Conservation (phyloP, 2,113 vertebrate species). For the Cygnus buccinator region DNA sequence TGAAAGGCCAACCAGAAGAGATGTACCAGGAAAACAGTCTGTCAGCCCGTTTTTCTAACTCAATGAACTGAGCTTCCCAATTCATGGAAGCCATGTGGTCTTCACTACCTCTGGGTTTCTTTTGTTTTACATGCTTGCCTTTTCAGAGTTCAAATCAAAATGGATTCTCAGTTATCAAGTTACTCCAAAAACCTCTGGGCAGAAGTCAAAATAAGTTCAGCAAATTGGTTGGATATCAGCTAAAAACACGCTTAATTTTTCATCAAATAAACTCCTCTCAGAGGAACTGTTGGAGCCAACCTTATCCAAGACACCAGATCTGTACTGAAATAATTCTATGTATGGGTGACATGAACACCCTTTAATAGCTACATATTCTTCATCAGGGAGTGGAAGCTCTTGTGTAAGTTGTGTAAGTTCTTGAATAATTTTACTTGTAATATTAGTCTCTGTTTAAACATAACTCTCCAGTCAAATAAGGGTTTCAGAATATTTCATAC, state of each 20-base stretch:
- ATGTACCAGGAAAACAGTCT: not conserved
- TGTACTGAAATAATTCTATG: not conserved
- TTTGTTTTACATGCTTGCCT: not conserved
- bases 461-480: not conserved
- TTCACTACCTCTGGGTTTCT: not conserved
- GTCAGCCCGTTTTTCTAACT: not conserved
- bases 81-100: not conserved
- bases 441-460: conserved; percentile 24
- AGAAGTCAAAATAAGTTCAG: conserved; percentile 35
- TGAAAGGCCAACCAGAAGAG: not conserved
- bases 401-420: conserved; percentile 16
- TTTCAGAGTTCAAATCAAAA: not conserved
- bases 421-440: conserved; percentile 38
- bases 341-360: not conserved
- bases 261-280: conserved; percentile 5
- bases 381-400: conserved; percentile 41
- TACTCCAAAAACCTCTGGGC: not conserved
- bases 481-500: conserved; percentile 52
- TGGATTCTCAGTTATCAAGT: not conserved
- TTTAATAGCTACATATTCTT: conserved; percentile 37
- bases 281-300: conserved; percentile 17
- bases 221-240: conserved; percentile 10
- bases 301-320: not conserved
- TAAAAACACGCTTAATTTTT: conserved; percentile 50
- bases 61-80: not conserved